Base-by-base conservation (phyloP, 2,888 invertebrate genomes). In the Zygaena filipendulae region DNA sequence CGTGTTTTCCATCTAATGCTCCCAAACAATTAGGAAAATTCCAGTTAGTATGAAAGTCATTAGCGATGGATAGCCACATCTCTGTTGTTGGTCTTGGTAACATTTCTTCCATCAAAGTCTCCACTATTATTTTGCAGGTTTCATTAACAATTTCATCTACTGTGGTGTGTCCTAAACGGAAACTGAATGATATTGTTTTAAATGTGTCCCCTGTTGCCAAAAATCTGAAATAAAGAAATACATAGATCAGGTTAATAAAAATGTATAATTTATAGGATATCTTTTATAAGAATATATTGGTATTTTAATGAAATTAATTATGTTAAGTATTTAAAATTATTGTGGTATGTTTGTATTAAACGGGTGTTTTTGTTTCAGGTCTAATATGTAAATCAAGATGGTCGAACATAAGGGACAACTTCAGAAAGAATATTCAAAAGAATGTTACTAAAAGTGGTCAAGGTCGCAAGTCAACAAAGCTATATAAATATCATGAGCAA, bases 331-430 rank as follows among this genome's bases (percentile, higher is more conserved):
- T n/a, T n/a, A n/a, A n/a, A n/a, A n/a, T 24, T 24, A 24, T 24
- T 24, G 24, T 24, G 24, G 13, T 24, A 24, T 24, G 13, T 24
- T 24, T 13, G 24, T 24, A 24, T 24, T n/a, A 24, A 24, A n/a
- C n/a, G n/a, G n/a, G n/a, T n/a, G n/a, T 26, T 29, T 28, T 28
- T 28, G 23, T 29, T 29, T 29, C 23, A 29, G 29, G 29, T 23
- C 16, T 11, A 29, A 23, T 29, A 23, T 23, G 29, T 23, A 23
- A 23, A 29, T 14, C 29, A 23, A 29, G 29, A 23, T 29, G 23
- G 29, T 23, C 23, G 16, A 29, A 29, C 23, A 29, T 22, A 22
- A 29, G 29, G 23, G 29, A 29, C 29, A 29, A 29, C 19, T 29
- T 23, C 21, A 29, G 29, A 16, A 29, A 29, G 23, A 23, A 11